These are phyloP conservation scores for Drosophila merina DNA, from an alignment of 2,888 invertebrate genomes.

Conservation along the genomic window DNA sequence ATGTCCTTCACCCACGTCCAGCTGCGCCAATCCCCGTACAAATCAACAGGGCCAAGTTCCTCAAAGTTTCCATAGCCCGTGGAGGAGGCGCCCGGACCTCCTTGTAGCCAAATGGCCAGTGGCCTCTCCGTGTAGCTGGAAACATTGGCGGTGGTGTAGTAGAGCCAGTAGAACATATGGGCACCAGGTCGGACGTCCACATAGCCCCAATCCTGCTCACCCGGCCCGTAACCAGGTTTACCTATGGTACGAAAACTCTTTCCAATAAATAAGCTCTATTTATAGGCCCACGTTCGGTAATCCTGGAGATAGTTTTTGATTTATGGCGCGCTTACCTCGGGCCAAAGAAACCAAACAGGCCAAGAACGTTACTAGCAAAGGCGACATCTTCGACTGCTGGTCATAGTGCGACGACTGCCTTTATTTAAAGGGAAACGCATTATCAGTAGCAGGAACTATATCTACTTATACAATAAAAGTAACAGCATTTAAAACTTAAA, in stretches of 20 bases:
- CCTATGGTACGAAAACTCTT: conserved; percentile 40
- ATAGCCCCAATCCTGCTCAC: conserved; percentile 90
- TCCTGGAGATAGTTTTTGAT: conserved; percentile 1
- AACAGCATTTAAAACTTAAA: background rate
- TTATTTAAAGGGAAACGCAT: conserved; percentile 45
- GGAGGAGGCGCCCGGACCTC: conserved; percentile 92
- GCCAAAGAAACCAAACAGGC: conserved; percentile 32
- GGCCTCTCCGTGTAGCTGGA: conserved; percentile 87
- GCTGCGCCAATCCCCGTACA: conserved; percentile 87
- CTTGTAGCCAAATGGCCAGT: conserved; percentile 93
- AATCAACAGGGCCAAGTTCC: conserved; percentile 91
- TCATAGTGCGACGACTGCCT: background rate
- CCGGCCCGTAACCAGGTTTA: conserved; percentile 85
- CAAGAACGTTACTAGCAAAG: conserved; percentile 42
- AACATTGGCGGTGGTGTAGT: conserved; percentile 88
- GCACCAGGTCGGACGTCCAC: conserved; percentile 90
- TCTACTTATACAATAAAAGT: background rate
- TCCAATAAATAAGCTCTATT: background rate
- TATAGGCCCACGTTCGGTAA: background rate
- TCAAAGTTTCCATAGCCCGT: conserved; percentile 93
- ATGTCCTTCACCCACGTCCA: conserved; percentile 91
- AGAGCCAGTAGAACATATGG: conserved; percentile 95
- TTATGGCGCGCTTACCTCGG: conserved; percentile 40
- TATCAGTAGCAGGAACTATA: conserved; percentile 10
- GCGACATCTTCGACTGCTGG: conserved; percentile 31